Conservation (phyloP, 2,888 invertebrate genomes). For the Habrosyne pyritoides region DNA sequence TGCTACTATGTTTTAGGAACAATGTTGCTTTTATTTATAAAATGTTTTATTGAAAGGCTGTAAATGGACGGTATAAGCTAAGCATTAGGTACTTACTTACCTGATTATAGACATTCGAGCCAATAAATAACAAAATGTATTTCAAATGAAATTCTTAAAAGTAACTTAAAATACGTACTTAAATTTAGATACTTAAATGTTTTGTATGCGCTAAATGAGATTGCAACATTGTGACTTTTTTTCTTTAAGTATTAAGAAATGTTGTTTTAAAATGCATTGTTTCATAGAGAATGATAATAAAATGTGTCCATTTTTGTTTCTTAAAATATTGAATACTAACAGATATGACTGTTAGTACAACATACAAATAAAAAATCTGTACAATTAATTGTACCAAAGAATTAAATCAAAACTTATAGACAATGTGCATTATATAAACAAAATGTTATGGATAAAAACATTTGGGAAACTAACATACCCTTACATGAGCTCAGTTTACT, state of each 20-base stretch:
- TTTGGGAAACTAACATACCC: constrained; percentile 32
- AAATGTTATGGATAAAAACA: constrained; percentile 34
- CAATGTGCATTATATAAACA: constrained; percentile 38
- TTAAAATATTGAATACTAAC: constrained; percentile 12
- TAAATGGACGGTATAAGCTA: constrained; percentile 63
- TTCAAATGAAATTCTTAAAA: constrained; percentile 43
- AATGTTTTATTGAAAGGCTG: constrained; percentile 31
- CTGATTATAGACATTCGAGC: constrained; percentile 10
- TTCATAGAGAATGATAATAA: neutral
- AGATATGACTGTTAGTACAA: constrained; percentile 23
- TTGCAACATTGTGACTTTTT: constrained; percentile 18
- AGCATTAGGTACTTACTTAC: constrained; percentile 39
- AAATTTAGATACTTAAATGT: constrained; percentile 27
- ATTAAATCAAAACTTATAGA: constrained; percentile 39
- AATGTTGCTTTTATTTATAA: constrained; percentile 10
- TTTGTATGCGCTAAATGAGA: constrained; percentile 31
- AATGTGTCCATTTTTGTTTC: constrained; percentile 7
- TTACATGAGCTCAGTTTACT: constrained; percentile 2
- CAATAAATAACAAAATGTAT: constrained; percentile 49
- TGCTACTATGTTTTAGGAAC: neutral
- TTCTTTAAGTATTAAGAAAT: constrained; percentile 13
- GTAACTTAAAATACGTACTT: constrained; percentile 32
- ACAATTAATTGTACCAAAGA: constrained; percentile 39
- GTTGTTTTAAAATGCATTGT: constrained; percentile 9
- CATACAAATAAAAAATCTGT: constrained; percentile 35